Evolutionary conservation across 2,113 vertebrate genomes (phyloP).

Genomic region (Trinectes maculatus): DNA sequence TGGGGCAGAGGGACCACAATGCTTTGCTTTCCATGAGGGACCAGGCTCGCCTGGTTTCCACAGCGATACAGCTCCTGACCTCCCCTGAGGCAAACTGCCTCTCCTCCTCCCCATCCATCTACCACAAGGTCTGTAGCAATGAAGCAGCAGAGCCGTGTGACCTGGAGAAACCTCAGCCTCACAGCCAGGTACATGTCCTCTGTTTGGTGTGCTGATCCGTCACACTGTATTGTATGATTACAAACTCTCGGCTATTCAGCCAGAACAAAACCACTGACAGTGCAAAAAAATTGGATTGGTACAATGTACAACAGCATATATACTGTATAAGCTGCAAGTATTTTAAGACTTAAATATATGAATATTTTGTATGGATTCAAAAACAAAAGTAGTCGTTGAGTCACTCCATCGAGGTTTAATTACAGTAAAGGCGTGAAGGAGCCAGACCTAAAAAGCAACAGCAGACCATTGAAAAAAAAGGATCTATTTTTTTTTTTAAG

Average conservation of each 20-base stretch:
- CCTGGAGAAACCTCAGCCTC: conserved; percentile 83
- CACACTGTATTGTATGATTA: no score
- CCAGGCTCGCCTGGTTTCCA: conserved; percentile 90
- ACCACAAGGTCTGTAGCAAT: conserved; percentile 86
- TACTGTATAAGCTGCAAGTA: not conserved
- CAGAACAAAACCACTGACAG: not conserved
- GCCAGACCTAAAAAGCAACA: not conserved
- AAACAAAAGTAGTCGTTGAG: not conserved
- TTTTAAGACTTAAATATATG: not conserved
- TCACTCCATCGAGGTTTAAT: no score
- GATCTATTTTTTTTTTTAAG: no score
- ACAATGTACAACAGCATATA: no score
- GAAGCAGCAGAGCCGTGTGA: conserved; percentile 84
- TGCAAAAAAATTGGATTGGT: no score
- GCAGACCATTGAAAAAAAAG: no score
- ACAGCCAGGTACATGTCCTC: conserved; percentile 55
- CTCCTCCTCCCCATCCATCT: conserved; percentile 73
- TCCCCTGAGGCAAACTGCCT: conserved; percentile 90
- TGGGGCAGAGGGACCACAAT: conserved; percentile 87
- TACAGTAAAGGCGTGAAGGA: not conserved
- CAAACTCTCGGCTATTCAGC: no score
- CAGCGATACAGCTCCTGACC: conserved; percentile 92
- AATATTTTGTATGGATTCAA: not conserved
- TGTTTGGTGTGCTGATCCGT: not conserved
- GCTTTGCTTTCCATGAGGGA: conserved; percentile 88